Evolutionary conservation across 35 echinoderm and acorn worm genomes (phyloP).

Genomic region (Nesometra sesokonis): DNA sequence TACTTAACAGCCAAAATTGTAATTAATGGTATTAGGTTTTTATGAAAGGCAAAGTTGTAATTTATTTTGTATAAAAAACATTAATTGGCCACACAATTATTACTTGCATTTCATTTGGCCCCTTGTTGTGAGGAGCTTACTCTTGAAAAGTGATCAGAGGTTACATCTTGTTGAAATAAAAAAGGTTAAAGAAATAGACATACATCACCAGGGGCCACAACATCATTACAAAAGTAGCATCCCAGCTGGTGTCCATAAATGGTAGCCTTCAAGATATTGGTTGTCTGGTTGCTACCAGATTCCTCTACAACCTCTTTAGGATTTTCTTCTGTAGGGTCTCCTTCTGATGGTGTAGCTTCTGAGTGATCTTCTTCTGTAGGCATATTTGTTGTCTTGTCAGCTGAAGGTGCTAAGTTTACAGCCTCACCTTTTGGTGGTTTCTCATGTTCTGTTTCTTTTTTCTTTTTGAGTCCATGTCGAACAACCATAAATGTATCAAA

Average conservation of each 20-base stretch:
- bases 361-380: background rate
- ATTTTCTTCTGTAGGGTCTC: background rate
- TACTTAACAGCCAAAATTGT: too few relatives aligned
- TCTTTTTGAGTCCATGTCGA: slow-evolving; percentile 66
- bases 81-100: too few relatives aligned
- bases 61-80: too few relatives aligned
- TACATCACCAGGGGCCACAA: slow-evolving; percentile 91
- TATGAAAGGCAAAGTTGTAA: too few relatives aligned
- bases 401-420: background rate
- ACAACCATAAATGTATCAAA: slow-evolving; percentile 97
- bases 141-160: too few relatives aligned
- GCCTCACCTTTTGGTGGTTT: background rate
- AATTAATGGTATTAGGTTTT: too few relatives aligned
- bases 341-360: background rate
- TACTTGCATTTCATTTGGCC: too few relatives aligned
- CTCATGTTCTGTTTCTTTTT: slow-evolving; percentile 7
- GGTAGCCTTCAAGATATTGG: slow-evolving; percentile 8
- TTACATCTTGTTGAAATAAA: background rate
- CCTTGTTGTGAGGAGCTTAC: too few relatives aligned
- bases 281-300: background rate
- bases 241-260: slow-evolving; percentile 75
- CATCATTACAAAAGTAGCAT: slow-evolving; percentile 99
- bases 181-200: slow-evolving; percentile 14
- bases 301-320: background rate
- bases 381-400: background rate